These are phyloP conservation scores for Mirza zaza DNA, from an alignment of 2,113 vertebrate species.

Conservation along the genomic window DNA sequence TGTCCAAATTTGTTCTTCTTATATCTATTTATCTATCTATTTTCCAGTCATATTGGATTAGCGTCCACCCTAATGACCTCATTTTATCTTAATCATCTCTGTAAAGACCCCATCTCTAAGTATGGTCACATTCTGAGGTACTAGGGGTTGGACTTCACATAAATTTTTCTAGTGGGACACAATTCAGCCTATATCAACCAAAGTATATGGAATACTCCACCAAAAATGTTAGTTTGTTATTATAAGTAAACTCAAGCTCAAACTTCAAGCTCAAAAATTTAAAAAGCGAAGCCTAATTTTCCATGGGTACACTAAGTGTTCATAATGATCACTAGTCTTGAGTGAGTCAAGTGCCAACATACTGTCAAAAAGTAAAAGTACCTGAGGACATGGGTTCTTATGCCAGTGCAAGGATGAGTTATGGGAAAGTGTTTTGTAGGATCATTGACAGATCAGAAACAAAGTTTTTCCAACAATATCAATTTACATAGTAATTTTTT, in stretches of 20 bases:
- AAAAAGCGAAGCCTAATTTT: not conserved
- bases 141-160: not conserved
- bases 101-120: not conserved
- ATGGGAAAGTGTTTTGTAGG: not conserved
- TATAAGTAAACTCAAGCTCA: not conserved
- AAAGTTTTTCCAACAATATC: not conserved
- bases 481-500: not conserved
- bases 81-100: not conserved
- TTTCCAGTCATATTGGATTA: not conserved
- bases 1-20: not conserved
- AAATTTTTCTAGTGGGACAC: not conserved
- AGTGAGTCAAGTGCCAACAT: not conserved
- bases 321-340: not conserved
- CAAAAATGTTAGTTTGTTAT: not conserved
- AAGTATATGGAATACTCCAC: not conserved
- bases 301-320: not conserved
- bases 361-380: not conserved
- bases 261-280: not conserved
- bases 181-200: not conserved
- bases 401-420: not conserved
- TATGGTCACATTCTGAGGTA: not conserved
- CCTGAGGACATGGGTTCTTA: not conserved
- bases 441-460: not conserved
- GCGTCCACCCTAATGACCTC: too few relatives aligned
- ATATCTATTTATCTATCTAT: too few relatives aligned